Percentiles rank a stretch among this genome's conserved stretches.
Evolutionary conservation across 1,140 invertebrate species (phyloP).

Genomic region (Samia ricini): DNA sequence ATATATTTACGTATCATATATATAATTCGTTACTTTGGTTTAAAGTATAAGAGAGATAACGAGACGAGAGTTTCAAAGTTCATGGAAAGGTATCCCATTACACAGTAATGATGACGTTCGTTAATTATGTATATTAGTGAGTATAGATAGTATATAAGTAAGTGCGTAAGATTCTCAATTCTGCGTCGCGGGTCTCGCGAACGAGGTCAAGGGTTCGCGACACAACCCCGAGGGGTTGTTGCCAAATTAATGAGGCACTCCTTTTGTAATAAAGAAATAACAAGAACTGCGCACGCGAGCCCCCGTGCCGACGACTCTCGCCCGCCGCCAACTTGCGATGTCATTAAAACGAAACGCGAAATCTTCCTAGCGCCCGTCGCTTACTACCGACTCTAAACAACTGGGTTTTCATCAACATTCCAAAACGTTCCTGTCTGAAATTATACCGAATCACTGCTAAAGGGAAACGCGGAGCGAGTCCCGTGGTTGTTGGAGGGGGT

Average conservation of each 20-base stretch:
- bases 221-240: slow-evolving; percentile 72
- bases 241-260: slow-evolving; percentile 77
- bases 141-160: no score
- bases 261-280: slow-evolving; percentile 77
- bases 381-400: slow-evolving; percentile 67
- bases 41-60: neutral
- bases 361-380: slow-evolving; percentile 61
- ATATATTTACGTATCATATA: neutral
- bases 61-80: slow-evolving; percentile 1
- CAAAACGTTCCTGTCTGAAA: slow-evolving; percentile 39
- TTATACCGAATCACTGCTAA: slow-evolving; percentile 20
- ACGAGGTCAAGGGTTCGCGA: slow-evolving; percentile 74
- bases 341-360: slow-evolving; percentile 69
- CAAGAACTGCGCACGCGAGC: slow-evolving; percentile 74
- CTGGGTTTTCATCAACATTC: slow-evolving; percentile 50
- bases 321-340: slow-evolving; percentile 54
- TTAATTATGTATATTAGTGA: slow-evolving; percentile 78
- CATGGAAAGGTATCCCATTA: slow-evolving; percentile 43
- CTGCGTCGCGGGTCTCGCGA: slow-evolving; percentile 62
- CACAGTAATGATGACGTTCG: slow-evolving; percentile 69
- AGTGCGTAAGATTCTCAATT: slow-evolving; percentile 68
- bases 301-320: slow-evolving; percentile 13
- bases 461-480: neutral
- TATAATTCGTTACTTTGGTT: neutral
- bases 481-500: neutral